Conservation (phyloP, 2,888 invertebrate genomes). For the Itoplectis maculator region DNA sequence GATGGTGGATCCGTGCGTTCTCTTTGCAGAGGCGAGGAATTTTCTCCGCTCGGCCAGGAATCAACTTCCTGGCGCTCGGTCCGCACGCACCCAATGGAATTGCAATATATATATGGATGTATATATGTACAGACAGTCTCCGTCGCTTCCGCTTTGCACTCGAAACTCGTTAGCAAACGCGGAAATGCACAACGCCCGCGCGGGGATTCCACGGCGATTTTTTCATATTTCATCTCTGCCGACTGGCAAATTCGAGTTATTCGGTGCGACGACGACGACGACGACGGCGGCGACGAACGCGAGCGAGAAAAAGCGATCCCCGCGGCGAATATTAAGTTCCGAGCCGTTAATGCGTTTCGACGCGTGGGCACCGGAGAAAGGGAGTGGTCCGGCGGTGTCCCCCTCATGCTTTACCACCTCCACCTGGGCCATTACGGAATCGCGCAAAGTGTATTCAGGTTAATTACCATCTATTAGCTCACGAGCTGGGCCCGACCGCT, state of each 20-base stretch:
- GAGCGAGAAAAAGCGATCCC: conserved; percentile 33
- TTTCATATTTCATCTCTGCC: conserved; percentile 24
- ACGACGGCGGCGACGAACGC: neutral
- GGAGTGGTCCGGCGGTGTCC: conserved; percentile 66
- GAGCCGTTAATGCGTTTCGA: conserved; percentile 65
- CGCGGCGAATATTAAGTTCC: conserved; percentile 61
- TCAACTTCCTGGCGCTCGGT: conserved; percentile 48
- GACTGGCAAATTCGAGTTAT: conserved; percentile 29
- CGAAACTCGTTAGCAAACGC: conserved; percentile 54
- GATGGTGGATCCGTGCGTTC: neutral
- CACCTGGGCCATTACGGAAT: conserved; percentile 54
- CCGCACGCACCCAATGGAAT: conserved; percentile 39
- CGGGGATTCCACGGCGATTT: conserved; percentile 26
- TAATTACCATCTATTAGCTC: conserved; percentile 71
- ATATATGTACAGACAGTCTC: conserved; percentile 27
- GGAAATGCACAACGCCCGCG: conserved; percentile 17
- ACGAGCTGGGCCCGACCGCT: conserved; percentile 23
- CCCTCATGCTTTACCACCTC: conserved; percentile 58
- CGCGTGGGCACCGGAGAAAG: conserved; percentile 64
- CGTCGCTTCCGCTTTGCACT: conserved; percentile 14
- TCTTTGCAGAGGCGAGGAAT: conserved; percentile 53
- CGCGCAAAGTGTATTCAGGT: conserved; percentile 70
- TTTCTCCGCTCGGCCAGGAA: conserved; percentile 46
- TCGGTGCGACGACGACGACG: neutral
- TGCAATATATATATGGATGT: no score